phyloP scores from a whole-genome alignment of 2,797 vertebrate species.

The Leontopithecus rosalia region DNA sequence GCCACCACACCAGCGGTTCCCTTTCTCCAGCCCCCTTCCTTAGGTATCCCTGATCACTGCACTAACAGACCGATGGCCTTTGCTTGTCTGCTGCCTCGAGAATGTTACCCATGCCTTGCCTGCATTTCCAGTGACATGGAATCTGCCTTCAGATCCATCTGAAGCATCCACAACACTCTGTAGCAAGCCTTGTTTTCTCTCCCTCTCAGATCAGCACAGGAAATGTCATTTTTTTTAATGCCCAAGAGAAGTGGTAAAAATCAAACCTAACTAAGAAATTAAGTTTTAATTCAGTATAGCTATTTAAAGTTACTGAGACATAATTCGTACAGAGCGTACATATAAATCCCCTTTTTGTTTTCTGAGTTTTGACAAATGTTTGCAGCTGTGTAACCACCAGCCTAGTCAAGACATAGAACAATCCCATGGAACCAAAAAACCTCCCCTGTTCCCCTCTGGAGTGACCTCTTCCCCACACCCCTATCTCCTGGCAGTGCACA shows the following conservation, averaged over 20 bases:
- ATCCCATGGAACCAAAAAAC: fast-evolving
- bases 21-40: not conserved
- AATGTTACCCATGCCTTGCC: fast-evolving
- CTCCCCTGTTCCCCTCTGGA: fast-evolving
- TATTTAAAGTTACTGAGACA: not conserved
- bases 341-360: not conserved
- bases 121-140: too few species aligned
- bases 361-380: not conserved
- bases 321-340: too few species aligned
- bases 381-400: too few species aligned
- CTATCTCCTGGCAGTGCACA: not conserved
- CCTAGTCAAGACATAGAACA: not conserved
- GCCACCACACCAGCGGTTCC: not conserved
- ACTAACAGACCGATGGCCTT: fast-evolving
- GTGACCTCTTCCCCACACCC: fast-evolving
- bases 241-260: not conserved
- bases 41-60: fast-evolving
- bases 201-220: not conserved
- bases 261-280: not conserved
- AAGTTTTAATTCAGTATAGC: not conserved
- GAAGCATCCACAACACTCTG: not conserved
- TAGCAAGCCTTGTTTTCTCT: fast-evolving
- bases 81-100: fast-evolving
- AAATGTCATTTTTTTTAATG: not conserved
- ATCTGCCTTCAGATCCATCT: not conserved